phyloP scores from a whole-genome alignment of 2,797 vertebrate species.

The Coracias cyanogaster region DNA sequence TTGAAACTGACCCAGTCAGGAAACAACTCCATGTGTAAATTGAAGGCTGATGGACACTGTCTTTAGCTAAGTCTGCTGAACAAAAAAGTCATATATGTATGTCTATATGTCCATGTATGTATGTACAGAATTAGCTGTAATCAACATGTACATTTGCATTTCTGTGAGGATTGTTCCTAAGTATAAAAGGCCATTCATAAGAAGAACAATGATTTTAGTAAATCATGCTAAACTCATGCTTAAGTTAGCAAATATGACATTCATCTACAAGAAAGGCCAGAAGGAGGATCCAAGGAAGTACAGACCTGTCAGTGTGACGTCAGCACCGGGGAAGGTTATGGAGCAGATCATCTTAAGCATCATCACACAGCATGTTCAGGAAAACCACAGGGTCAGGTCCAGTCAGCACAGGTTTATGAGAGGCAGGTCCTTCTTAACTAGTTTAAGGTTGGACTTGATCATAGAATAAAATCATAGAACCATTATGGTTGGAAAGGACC shows the following conservation, averaged over 20 bases:
- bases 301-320: not conserved
- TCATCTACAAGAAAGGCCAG: no score
- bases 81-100: not conserved
- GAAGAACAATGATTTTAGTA: not conserved
- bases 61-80: not conserved
- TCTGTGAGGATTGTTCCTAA: not conserved
- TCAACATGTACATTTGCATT: not conserved
- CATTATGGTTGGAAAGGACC: no score
- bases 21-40: not conserved
- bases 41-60: not conserved
- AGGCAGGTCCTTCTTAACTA: no score
- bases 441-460: no score
- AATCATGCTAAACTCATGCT: no score
- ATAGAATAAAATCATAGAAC: no score
- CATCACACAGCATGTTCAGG: not conserved
- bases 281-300: not conserved
- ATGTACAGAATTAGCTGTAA: rapidly evolving
- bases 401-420: no score
- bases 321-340: not conserved
- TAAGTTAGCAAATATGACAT: not conserved
- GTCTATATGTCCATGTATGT: no score
- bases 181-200: not conserved
- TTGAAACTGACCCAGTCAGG: not conserved
- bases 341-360: not conserved
- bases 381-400: no score